Evolutionary conservation across 2,888 invertebrate genomes (phyloP), one percentile per base, ranked within the genome.

Genomic region (Lithophane leautieri): DNA sequence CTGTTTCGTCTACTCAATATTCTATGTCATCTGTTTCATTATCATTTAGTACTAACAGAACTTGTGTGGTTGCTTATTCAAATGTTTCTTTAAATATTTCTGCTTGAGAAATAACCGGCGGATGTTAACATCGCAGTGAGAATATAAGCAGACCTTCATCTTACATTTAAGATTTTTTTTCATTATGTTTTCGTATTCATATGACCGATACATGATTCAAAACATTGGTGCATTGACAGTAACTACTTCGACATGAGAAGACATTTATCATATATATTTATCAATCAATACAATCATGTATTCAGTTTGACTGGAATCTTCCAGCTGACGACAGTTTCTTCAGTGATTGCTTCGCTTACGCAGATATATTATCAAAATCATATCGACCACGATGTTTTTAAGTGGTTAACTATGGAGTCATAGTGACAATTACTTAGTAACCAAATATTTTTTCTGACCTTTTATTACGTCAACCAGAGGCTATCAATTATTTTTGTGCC

Each of bases 381-480:
- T 86, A 67, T 78, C 76, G 68, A 77, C 65, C 83, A 76, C 76
- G 60, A 66, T 76, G 81, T 79, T 79, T 81, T 40, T 70, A 76
- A 61, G 54, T 81, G 79, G 42, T 34, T 78, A 73, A 76, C 76
- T 80, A 89, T 87, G 84, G 86, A 88, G 85, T 87, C 87, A 82
- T 80, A 81, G 73, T 78, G 65, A 79, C 78, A 84, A 76, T 73
- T 79, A 80, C 84, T 82, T 86, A 82, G 85, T 86, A 88, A 88
- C 90, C 79, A 88, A 91, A 90, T 85, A 83, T 85, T 85, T 89
- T 90, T 88, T 82, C 80, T 92, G 91, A 93, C 91, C 93, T 88
- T 74, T 85, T 76, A 68, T 90, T 92, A 81, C 93, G 94, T 94
- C 93, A 94, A 89, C 87, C 80, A 87, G 78, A 92, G 92, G 92